These are phyloP conservation scores for Marmota flaviventris DNA, from an alignment of 2,113 vertebrate species.

Conservation along the genomic window DNA sequence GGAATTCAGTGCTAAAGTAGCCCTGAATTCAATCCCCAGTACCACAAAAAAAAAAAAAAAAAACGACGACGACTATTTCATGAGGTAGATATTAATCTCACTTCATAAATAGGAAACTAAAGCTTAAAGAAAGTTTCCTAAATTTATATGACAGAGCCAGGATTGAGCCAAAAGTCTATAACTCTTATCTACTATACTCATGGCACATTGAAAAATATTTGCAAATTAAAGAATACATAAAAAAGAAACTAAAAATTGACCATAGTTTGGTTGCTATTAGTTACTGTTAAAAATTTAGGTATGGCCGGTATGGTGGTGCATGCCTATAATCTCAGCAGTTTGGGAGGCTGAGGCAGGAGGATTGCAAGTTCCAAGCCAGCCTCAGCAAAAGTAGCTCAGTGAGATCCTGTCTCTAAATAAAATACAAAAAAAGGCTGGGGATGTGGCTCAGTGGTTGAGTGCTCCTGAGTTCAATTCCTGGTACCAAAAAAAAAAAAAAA, in stretches of 20 bases:
- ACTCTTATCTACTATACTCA: not conserved
- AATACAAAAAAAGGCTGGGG: no score
- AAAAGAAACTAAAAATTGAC: conserved; percentile 47
- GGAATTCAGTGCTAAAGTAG: not conserved
- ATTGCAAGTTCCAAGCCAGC: no score
- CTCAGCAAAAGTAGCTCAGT: no score
- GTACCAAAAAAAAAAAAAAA: no score
- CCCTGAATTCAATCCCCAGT: no score
- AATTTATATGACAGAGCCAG: conserved; percentile 55
- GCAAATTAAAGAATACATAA: conserved; percentile 40
- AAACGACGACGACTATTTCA: not conserved
- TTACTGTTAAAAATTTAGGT: conserved; percentile 8
- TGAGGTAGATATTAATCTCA: not conserved
- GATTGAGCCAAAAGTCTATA: conserved; percentile 39
- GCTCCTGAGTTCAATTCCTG: no score
- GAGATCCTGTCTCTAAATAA: no score
- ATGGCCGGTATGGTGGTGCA: no score
- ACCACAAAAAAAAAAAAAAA: no score
- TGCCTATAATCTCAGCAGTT: no score
- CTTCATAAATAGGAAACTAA: conserved; percentile 1
- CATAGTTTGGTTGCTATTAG: not conserved
- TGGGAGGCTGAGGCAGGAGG: no score
- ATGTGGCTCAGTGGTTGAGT: no score
- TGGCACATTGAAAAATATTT: conserved; percentile 22
- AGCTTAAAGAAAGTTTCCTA: conserved; percentile 32